These are phyloP conservation scores for Xestoiulus laeticollis DNA, from an alignment of 2,888 invertebrate genomes.

Conservation along the genomic window DNA sequence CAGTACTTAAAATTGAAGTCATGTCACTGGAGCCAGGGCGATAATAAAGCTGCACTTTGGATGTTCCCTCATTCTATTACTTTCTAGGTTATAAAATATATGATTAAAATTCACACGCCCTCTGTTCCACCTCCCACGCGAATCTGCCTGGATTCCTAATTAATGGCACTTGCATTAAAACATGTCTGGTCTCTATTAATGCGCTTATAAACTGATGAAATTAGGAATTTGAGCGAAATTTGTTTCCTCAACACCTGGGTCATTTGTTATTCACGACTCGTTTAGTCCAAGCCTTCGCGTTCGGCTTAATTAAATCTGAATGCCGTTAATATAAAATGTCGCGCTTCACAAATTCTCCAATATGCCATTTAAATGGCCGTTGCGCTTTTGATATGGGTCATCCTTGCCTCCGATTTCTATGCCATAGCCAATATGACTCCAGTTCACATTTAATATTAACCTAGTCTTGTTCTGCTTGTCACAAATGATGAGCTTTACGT, in stretches of 20 bases:
- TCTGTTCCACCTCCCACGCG: neutral
- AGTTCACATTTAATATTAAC: neutral
- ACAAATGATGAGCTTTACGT: neutral
- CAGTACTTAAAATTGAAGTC: too few species aligned
- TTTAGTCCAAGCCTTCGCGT: neutral
- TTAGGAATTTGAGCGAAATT: slow-evolving; percentile 19
- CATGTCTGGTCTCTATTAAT: neutral
- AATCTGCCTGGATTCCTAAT: neutral
- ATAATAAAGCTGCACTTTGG: too few species aligned
- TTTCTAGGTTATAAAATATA: neutral
- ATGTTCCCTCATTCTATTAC: too few species aligned
- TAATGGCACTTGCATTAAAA: neutral
- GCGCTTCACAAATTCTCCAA: neutral
- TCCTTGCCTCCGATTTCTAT: neutral
- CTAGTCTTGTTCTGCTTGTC: neutral
- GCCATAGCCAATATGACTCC: neutral
- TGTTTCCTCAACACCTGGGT: neutral
- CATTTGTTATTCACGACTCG: slow-evolving; percentile 7
- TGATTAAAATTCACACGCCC: neutral
- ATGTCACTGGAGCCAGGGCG: too few species aligned
- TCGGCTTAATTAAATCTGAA: slow-evolving; percentile 29
- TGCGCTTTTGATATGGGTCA: slow-evolving; percentile 13
- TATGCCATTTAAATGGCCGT: neutral
- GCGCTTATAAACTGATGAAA: slow-evolving; percentile 21
- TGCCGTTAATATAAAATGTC: neutral